Percentiles rank a stretch among this genome's conserved stretches.
Evolutionary conservation across 30 jellyfish, hydroid and myxozoan species (phyloP).

Genomic region (Mastigias papua): DNA sequence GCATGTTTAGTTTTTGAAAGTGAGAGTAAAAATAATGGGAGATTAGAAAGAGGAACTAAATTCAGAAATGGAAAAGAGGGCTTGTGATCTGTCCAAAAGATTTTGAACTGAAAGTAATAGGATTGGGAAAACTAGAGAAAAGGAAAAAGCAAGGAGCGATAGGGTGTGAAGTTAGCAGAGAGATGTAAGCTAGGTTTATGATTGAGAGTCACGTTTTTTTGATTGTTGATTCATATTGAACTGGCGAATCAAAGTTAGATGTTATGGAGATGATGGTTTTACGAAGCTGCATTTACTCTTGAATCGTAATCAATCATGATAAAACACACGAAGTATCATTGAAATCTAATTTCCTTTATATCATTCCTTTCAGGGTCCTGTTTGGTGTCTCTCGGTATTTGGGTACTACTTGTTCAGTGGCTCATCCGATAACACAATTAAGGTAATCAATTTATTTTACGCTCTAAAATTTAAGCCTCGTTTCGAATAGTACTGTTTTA

Average conservation of each 20-base stretch:
- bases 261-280: neutral
- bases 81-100: no score
- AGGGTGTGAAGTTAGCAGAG: neutral
- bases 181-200: neutral
- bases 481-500: neutral
- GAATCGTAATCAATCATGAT: no score
- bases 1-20: neutral
- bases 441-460: slow-evolving; percentile 45
- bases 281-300: no score
- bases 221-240: no score
- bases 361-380: slow-evolving; percentile 85
- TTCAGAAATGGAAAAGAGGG: neutral
- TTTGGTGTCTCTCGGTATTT: slow-evolving; percentile 88
- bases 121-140: no score
- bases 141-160: no score
- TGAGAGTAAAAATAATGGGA: neutral
- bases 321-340: neutral
- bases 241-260: neutral
- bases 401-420: slow-evolving; percentile 92
- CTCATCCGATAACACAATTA: slow-evolving; percentile 92
- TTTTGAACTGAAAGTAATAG: no score
- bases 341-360: neutral
- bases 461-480: no score
- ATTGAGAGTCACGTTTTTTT: neutral
- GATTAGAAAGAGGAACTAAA: neutral